Conservation (phyloP, 2,797 vertebrate species). For the Pempheris klunzingeri region DNA sequence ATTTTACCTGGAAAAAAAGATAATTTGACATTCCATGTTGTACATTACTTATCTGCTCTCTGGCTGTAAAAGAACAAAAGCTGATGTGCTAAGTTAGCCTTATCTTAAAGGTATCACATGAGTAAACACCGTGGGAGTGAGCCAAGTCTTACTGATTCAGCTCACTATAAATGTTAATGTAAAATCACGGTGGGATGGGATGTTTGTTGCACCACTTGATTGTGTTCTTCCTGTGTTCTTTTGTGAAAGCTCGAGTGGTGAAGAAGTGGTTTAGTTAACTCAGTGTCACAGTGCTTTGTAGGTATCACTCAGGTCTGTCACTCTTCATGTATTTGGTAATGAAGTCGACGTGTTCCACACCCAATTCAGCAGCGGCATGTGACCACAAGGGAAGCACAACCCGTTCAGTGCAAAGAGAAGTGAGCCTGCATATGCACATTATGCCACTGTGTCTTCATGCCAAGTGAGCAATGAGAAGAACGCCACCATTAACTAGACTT, state of each 20-base stretch:
- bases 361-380: constrained; percentile 66
- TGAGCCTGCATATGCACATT: constrained; percentile 48
- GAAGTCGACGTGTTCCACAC: constrained; percentile 60
- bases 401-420: constrained; percentile 69
- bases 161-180: constrained; percentile 19
- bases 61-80: constrained; percentile 1
- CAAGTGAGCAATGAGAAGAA: constrained; percentile 21
- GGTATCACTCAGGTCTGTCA: constrained; percentile 46
- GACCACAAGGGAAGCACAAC: constrained; percentile 77
- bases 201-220: constrained; percentile 1
- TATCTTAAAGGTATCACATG: not conserved
- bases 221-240: constrained; percentile 3
- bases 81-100: not conserved
- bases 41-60: constrained; percentile 4
- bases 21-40: constrained; percentile 4
- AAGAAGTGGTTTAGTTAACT: constrained; percentile 2
- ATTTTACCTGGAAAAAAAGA: constrained; percentile 16
- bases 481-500: constrained; percentile 16
- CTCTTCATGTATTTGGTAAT: constrained; percentile 65
- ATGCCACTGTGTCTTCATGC: constrained; percentile 40
- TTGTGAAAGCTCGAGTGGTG: constrained; percentile 17
- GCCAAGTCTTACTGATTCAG: constrained; percentile 11
- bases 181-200: constrained; percentile 28
- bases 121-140: not conserved
- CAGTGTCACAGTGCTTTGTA: constrained; percentile 44